phyloP scores from a whole-genome alignment of 2,888 invertebrate genomes.

The Nineta flava region DNA sequence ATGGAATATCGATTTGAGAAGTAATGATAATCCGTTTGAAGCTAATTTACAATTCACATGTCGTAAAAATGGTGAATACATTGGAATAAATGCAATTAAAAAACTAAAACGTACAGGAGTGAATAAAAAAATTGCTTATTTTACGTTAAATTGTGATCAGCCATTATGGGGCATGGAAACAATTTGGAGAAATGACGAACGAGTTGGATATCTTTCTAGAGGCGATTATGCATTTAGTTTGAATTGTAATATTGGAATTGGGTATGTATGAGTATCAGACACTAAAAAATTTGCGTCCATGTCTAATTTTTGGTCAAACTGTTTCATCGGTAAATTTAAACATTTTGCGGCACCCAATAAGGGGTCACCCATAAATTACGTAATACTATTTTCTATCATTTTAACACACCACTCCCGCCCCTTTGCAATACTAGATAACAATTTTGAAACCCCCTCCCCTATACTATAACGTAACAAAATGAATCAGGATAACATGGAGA shows the following conservation, averaged over 20 bases:
- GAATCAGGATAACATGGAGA: too few species aligned
- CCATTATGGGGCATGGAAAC: constrained; percentile 79
- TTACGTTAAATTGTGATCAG: constrained; percentile 50
- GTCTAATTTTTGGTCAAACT: background rate
- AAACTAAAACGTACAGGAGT: constrained; percentile 47
- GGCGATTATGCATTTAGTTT: constrained; percentile 59
- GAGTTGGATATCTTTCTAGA: constrained; percentile 65
- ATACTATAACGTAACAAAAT: too few species aligned
- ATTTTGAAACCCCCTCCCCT: too few species aligned
- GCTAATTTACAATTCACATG: constrained; percentile 67
- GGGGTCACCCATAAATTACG: too few species aligned
- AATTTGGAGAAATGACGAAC: constrained; percentile 57
- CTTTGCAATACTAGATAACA: too few species aligned
- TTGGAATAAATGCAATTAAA: constrained; percentile 59
- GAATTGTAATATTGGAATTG: constrained; percentile 42
- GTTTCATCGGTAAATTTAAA: background rate
- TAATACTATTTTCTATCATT: too few species aligned
- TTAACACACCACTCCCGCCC: too few species aligned
- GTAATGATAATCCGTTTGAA: constrained; percentile 76
- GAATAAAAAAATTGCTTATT: constrained; percentile 55
- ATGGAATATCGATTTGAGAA: constrained; percentile 69
- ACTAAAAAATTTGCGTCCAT: background rate
- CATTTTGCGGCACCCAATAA: background rate
- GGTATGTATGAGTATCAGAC: constrained; percentile 28
- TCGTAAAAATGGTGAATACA: constrained; percentile 58